Evolutionary conservation across 2,797 vertebrate genomes (phyloP), one percentile per base, ranked within the genome.

Genomic region (Poeciliopsis presidionis): DNA sequence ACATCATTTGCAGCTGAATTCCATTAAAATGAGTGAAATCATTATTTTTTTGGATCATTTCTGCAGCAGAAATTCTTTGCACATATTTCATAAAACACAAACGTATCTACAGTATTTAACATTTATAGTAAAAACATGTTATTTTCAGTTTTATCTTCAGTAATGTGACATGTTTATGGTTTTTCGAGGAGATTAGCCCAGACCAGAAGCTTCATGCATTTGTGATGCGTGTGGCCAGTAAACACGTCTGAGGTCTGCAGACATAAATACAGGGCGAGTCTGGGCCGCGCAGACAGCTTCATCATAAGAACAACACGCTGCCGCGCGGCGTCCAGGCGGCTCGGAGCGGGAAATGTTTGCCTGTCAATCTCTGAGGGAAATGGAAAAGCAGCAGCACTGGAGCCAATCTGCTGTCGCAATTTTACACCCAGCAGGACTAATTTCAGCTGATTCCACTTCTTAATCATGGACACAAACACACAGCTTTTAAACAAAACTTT

Each of bases 341-440:
- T 43, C 12, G 22, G 39, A 70, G 67, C 41, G 16, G 39, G 12
- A 70, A 70, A 43, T 70, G 39, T 70, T 45, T 14, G 41, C 22
- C 67, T 70, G 67, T 43, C 67, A 16, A 45, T 45, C 39, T 5
- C 67, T 70, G 67, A 13, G n/a, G 67, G 67, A 45, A 70, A 70
- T 45, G 16, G 13, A 45, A 45, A 70, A 7, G 25, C 39, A 41
- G 65, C 65, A 6, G 65, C 8, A 20, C 61, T 65, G 33, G 61
- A 65, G 22, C 16, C 33, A 20, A 65, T 41, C 20, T 41, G 67
- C 41, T 16, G 41, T 70, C 67, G 28, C 67, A 70, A 3, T 45
- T n/a, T 70, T 14, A 70, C 39, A 2, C 41, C 41, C 67, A 28
- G 22, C 41, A 43, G 39, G 22, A 70, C 41, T 0, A 41, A 43